Base-by-base conservation (phyloP, 2,797 vertebrate species). In the Coranthus polyacanthus region DNA sequence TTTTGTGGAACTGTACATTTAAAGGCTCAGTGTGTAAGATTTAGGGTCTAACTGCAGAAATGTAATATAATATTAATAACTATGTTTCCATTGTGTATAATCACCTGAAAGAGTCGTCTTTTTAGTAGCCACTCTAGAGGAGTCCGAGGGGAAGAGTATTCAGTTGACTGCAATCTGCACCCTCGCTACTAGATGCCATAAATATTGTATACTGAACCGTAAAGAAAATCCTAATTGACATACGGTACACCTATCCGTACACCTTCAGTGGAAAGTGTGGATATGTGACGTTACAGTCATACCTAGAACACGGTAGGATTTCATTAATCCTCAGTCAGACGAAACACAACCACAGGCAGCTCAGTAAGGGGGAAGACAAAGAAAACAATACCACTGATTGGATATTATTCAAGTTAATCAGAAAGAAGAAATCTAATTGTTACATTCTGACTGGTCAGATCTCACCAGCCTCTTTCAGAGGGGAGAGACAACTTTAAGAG, bases 301-400 rank as follows among this genome's bases (percentile, higher is more conserved):
- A 44, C 42, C 49, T 29, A 34, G 69, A 72, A 39, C 7, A 0
- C 5, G 6, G n/a, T 12, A 6, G 20, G 50, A 41, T 46, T 37
- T 39, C 34, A 12, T 34, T 54, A 65, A 82, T 77, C 68, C 54
- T 43, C 34, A 16, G 44, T 16, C 43, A 53, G 69, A 64, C 36
- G 0, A 73, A 63, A 80, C 70, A 77, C n/a, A 29, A 54, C 17
- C 44, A 12, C 26, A 4, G 46, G 37, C 9, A 56, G 49, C 15
- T 49, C 55, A 42, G 20, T 42, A 6, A 67, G 55, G 18, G 42
- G 41, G 11, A 72, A 71, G 43, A 37, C 29, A 37, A 12, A 39
- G 37, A 34, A 37, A 78, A 76, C 50, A 57, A 74, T 53, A 46
- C 20, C 50, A 53, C 59, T 60, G 62, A 85, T 79, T 84, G 82